phyloP scores from a whole-genome alignment of 2,797 vertebrate species.

The Molothrus aeneus region DNA sequence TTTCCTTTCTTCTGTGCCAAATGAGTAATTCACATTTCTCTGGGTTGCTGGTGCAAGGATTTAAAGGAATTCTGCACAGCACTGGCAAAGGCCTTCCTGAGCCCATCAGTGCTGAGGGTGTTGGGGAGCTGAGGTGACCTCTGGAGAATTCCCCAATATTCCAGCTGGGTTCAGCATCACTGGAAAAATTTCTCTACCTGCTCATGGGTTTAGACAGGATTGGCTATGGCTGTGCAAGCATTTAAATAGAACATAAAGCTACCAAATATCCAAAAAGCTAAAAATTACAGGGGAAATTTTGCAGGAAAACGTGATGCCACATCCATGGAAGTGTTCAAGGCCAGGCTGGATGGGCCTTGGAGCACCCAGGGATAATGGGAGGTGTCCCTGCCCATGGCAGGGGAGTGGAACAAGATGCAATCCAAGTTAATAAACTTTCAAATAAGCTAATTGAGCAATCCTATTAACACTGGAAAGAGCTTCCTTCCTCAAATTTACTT shows the following conservation, averaged over 20 bases:
- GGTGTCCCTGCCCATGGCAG: not conserved
- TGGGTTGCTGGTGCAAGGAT: not conserved
- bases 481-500: slow-evolving; percentile 41
- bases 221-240: not conserved
- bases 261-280: not conserved
- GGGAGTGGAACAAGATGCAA: not conserved
- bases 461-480: not conserved
- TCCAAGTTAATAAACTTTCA: not conserved
- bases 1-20: not conserved
- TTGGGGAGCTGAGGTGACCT: not conserved
- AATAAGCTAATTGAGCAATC: not conserved
- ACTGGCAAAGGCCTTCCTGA: not conserved
- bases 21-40: not conserved
- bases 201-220: not conserved
- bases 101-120: not conserved
- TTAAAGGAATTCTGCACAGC: not conserved
- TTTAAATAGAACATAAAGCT: not conserved
- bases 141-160: not conserved
- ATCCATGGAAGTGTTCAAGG: not conserved
- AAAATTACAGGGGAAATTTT: not conserved
- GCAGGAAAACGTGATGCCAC: not conserved
- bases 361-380: not conserved
- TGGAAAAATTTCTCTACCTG: not conserved
- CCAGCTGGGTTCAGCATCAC: not conserved
- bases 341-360: not conserved